Percentiles rank a stretch among this genome's conserved stretches.
These are phyloP conservation scores for Lasioglossum albipes DNA, from an alignment of 1,140 invertebrate genomes.

Conservation along the genomic window DNA sequence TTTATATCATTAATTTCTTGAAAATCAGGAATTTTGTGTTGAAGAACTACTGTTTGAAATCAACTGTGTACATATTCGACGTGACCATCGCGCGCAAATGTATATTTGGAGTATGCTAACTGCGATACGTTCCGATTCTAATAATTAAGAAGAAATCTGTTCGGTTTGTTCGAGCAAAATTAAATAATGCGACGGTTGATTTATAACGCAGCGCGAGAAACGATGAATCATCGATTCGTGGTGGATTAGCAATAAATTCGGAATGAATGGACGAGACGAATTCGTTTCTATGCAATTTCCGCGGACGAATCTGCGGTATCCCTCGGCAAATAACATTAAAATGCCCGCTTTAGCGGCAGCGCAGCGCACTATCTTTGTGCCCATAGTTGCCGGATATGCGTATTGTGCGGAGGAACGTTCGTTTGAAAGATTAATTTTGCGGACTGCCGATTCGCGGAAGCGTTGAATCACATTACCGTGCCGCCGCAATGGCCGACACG, in stretches of 20 bases:
- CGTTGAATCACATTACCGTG: neutral
- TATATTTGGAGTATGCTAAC: neutral
- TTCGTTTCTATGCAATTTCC: constrained; percentile 23
- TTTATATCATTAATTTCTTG: too few species aligned
- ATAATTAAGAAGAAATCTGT: neutral
- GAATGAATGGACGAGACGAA: neutral
- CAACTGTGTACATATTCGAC: too few species aligned
- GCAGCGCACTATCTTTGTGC: neutral
- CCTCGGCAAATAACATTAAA: constrained; percentile 37
- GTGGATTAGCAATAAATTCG: constrained; percentile 33
- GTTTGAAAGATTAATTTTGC: constrained; percentile 8
- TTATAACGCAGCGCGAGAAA: neutral
- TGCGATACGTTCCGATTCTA: too few species aligned
- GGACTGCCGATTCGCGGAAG: constrained; percentile 4
- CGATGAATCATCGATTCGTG: constrained; percentile 25
- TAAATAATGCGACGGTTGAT: neutral
- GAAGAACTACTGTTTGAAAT: too few species aligned
- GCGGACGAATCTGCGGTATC: constrained; percentile 28
- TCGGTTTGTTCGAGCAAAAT: neutral
- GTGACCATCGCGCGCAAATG: too few species aligned
- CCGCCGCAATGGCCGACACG: neutral
- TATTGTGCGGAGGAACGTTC: neutral
- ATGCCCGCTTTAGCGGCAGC: neutral
- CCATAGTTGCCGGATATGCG: too few species aligned
- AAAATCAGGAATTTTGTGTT: too few species aligned